Evolutionary conservation across 2,888 invertebrate species (phyloP).

Genomic region (Campoletis raptor): DNA sequence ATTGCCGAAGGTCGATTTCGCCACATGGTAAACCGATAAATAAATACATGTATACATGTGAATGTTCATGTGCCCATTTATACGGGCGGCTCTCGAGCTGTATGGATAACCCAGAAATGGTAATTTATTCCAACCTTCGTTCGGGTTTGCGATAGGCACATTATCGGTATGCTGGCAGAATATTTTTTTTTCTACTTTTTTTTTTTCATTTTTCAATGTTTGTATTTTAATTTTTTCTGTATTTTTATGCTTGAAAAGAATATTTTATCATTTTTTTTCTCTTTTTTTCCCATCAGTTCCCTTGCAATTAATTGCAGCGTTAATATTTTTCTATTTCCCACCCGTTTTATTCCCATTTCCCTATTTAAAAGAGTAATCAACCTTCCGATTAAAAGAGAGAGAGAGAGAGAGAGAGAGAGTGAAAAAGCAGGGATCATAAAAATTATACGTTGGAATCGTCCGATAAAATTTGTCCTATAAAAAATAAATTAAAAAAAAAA

Average conservation of each 20-base stretch:
- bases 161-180: constrained; percentile 43
- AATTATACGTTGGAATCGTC: neutral
- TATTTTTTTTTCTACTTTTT: neutral
- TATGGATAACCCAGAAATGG: constrained; percentile 76
- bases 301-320: neutral
- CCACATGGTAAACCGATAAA: neutral
- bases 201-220: neutral
- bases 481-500: neutral
- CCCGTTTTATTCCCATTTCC: constrained; percentile 4
- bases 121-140: constrained; percentile 69
- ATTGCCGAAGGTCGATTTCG: neutral
- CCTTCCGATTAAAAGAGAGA: neutral
- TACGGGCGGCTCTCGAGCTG: constrained; percentile 18
- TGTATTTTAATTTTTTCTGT: neutral
- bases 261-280: neutral
- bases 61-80: neutral
- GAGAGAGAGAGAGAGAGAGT: neutral
- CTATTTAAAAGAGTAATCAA: constrained; percentile 6
- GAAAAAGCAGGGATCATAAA: neutral
- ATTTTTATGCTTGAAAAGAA: neutral
- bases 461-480: neutral
- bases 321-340: constrained; percentile 16
- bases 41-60: neutral
- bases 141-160: constrained; percentile 46
- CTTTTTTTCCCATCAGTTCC: neutral